These are phyloP conservation scores for Diaphora mendica DNA, from an alignment of 2,888 invertebrate species.

Conservation along the genomic window DNA sequence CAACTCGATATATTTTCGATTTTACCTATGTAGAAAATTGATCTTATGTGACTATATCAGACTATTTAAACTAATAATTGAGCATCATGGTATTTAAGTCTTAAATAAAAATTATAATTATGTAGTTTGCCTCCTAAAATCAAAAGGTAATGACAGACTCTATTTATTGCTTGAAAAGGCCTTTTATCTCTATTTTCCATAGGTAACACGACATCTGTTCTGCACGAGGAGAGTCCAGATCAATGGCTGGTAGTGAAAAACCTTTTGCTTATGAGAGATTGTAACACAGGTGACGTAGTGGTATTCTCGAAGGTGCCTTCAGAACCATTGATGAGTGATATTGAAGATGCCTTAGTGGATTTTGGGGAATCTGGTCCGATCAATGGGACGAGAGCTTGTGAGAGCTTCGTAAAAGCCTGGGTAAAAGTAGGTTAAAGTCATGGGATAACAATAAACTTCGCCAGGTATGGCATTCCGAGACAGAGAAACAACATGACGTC, in stretches of 20 bases:
- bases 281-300: constrained; percentile 55
- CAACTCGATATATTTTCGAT: too few species aligned
- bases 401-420: constrained; percentile 8
- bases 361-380: constrained; percentile 13
- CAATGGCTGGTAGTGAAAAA: constrained; percentile 62
- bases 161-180: constrained; percentile 8
- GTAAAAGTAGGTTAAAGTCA: background rate
- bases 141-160: background rate
- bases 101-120: too few species aligned
- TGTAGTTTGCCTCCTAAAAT: background rate
- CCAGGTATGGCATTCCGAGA: too few species aligned
- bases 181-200: constrained; percentile 13
- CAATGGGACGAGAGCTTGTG: constrained; percentile 18
- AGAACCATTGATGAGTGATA: constrained; percentile 11
- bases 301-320: constrained; percentile 55
- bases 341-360: constrained; percentile 8
- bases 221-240: constrained; percentile 55
- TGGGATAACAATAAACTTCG: too few species aligned
- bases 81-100: too few species aligned
- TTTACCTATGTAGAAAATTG: too few species aligned
- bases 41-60: too few species aligned
- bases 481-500: too few species aligned
- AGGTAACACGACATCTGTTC: constrained; percentile 45
- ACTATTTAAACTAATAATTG: too few species aligned
- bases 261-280: constrained; percentile 67